phyloP scores from a whole-genome alignment of 2,797 vertebrate genomes.

The Euthynnus affinis region DNA sequence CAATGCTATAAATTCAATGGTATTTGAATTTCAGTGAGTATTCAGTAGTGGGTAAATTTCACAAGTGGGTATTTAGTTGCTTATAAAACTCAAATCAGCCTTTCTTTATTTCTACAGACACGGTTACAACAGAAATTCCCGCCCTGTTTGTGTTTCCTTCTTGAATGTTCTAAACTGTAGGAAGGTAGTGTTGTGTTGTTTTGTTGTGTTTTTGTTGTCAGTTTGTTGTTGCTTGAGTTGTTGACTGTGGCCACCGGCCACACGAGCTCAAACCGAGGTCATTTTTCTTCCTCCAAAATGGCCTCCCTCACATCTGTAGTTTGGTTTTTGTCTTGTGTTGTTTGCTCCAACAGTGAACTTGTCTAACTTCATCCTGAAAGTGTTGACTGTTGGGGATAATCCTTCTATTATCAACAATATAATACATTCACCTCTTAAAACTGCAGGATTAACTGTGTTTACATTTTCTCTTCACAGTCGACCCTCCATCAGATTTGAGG shows the following conservation, averaged over 20 bases:
- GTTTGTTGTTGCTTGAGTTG: conserved; percentile 91
- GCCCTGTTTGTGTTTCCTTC: conserved; percentile 83
- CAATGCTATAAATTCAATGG: too few relatives aligned
- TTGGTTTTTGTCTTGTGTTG: conserved; percentile 79
- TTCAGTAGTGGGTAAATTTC: too few relatives aligned
- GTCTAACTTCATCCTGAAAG: conserved; percentile 79
- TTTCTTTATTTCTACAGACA: conserved; percentile 9
- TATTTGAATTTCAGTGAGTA: too few relatives aligned
- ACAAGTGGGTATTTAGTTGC: background rate
- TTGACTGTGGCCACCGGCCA: conserved; percentile 86
- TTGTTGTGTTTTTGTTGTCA: conserved; percentile 52
- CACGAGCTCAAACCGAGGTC: conserved; percentile 91
- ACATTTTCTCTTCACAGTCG: conserved; percentile 88
- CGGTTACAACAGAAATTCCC: conserved; percentile 56
- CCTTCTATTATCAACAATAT: conserved; percentile 76
- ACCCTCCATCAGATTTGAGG: conserved; percentile 93
- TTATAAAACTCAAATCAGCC: background rate
- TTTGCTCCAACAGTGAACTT: conserved; percentile 90
- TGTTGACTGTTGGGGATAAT: conserved; percentile 91
- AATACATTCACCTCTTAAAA: conserved; percentile 56
- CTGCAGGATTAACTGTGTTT: conserved; percentile 63
- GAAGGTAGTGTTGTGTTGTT: conserved; percentile 74
- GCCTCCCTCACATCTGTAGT: conserved; percentile 79
- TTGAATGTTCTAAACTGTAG: conserved; percentile 84
- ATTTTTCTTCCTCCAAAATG: conserved; percentile 90